Evolutionary conservation across 2,797 vertebrate species (phyloP).

Genomic region (Enteromius treurensis): DNA sequence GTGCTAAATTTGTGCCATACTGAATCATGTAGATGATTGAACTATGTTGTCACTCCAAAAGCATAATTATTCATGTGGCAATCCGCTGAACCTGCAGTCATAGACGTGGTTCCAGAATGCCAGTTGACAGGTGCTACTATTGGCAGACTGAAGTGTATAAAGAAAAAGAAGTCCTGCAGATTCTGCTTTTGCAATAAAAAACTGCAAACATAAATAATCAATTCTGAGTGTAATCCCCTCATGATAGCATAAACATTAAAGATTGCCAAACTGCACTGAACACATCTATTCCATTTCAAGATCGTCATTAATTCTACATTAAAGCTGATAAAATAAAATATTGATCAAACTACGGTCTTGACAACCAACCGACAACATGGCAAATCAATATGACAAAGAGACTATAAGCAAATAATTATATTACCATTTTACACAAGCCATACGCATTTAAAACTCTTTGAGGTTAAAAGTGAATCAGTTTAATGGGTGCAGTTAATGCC

Average conservation of each 20-base stretch:
- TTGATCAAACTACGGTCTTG: background rate
- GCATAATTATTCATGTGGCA: background rate
- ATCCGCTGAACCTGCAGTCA: conserved; percentile 12
- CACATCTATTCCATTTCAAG: background rate
- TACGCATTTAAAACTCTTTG: background rate
- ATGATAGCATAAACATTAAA: background rate
- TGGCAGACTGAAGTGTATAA: background rate
- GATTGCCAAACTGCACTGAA: conserved; percentile 10
- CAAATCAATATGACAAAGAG: conserved; percentile 6
- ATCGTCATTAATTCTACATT: conserved; percentile 10
- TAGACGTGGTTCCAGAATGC: background rate
- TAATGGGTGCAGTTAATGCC: background rate
- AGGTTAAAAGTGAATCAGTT: background rate
- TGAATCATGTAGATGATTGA: conserved; percentile 12
- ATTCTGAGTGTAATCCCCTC: background rate
- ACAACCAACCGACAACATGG: background rate
- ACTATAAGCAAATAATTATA: background rate
- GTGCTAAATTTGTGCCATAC: conserved; percentile 4
- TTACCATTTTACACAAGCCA: no score
- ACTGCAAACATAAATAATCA: background rate
- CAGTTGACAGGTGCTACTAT: conserved; percentile 19
- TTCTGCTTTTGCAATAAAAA: background rate
- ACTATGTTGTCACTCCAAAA: background rate
- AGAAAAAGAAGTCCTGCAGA: background rate
- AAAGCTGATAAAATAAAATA: background rate